phyloP scores from a whole-genome alignment of 1,140 invertebrate species.

The Vollenhovia emeryi region DNA sequence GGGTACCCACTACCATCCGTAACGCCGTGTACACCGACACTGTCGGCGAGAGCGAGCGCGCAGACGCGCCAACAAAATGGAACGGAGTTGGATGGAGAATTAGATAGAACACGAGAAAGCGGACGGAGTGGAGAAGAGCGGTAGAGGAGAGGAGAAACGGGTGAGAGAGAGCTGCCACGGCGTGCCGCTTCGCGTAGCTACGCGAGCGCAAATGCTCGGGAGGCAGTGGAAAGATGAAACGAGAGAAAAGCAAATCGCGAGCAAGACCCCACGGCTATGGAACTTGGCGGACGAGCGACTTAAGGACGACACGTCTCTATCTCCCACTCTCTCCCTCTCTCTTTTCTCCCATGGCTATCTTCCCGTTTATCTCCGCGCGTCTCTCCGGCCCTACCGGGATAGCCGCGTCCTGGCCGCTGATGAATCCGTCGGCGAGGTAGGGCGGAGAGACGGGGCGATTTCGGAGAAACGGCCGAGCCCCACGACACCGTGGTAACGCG shows the following conservation, averaged over 20 bases:
- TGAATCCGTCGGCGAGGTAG: slow-evolving; percentile 65
- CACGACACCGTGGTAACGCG: slow-evolving; percentile 78
- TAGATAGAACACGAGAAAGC: slow-evolving; percentile 59
- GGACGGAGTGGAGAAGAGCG: slow-evolving; percentile 53
- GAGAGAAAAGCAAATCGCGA: slow-evolving; percentile 61
- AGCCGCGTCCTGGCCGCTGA: slow-evolving; percentile 65
- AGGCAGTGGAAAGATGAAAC: slow-evolving; percentile 60
- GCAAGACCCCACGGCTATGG: slow-evolving; percentile 63
- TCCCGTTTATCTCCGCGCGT: slow-evolving; percentile 40
- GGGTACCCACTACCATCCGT: slow-evolving; percentile 70
- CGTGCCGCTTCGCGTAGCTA: slow-evolving; percentile 34
- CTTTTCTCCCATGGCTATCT: slow-evolving; percentile 46
- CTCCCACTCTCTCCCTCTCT: slow-evolving; percentile 26
- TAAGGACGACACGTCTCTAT: slow-evolving; percentile 57
- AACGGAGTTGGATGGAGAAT: slow-evolving; percentile 67
- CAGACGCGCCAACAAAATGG: slow-evolving; percentile 62
- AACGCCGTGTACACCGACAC: slow-evolving; percentile 61
- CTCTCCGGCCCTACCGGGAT: slow-evolving; percentile 33
- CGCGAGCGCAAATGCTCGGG: slow-evolving; percentile 25
- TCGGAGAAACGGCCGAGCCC: slow-evolving; percentile 3
- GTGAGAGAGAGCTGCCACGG: slow-evolving; percentile 58
- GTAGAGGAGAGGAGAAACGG: slow-evolving; percentile 50
- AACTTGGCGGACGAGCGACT: slow-evolving; percentile 67
- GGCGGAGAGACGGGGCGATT: slow-evolving; percentile 49
- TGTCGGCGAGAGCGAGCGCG: slow-evolving; percentile 60